Evolutionary conservation across 2,797 vertebrate genomes (phyloP), one percentile per base, ranked within the genome.

Genomic region (Brachymystax lenok): DNA sequence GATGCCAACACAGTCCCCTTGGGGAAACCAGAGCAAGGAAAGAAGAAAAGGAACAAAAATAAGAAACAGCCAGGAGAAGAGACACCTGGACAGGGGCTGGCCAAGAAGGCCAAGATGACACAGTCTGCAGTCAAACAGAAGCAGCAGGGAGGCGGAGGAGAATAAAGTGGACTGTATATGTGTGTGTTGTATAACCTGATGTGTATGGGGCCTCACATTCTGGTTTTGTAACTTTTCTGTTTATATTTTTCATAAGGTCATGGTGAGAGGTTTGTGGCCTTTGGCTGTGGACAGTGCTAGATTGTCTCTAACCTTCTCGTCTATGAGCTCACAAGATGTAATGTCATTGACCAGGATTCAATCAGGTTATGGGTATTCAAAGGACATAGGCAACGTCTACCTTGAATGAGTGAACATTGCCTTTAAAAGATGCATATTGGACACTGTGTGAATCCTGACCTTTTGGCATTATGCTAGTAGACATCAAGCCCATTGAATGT

Each of bases 51-150:
- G 71, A 93, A 74, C 27, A 85, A 92, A 61, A 77, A 83, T 46
- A 95, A 93, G 68, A 90, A 88, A 61, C 82, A 79, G 72, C 69
- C 79, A 0, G 82, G 76, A 0, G 77, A 80, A 0, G 79, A 79
- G 0, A 28, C 73, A 0, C 76, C 84, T 2, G 75, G 83, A 27
- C 93, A 67, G 76, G 76, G 1, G 80, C 84, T 91, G 0, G 89
- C 87, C 70, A 98, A 96, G 81, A 97, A 94, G 88, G 67, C 78
- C 59, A 94, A 93, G 74, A 63, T 10, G 59, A 68, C 73, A 0
- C 81, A 87, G 78, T 50, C 88, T 3, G 69, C 89, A 1, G 82
- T 40, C 59, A 88, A 1, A 21, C 85, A 87, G 73, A 94, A 90
- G 75, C 92, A 91, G 83, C 93, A 66, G 28, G 78, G 52, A 73